phyloP scores from a whole-genome alignment of 2,113 vertebrate species.

The Heteronetta atricapilla region DNA sequence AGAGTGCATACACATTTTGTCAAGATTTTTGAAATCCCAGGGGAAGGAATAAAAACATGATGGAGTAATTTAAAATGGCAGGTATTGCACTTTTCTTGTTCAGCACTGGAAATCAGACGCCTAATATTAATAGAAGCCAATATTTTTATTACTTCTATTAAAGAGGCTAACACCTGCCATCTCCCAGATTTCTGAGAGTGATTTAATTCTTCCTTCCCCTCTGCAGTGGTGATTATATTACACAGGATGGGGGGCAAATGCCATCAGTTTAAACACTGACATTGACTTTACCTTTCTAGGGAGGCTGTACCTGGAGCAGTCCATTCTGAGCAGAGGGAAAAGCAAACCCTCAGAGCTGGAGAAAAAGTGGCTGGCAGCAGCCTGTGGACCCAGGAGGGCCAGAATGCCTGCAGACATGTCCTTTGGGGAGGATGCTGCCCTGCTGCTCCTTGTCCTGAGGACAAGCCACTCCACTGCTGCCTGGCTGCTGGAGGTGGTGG shows the following conservation, averaged over 20 bases:
- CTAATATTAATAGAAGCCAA: slow-evolving; percentile 68
- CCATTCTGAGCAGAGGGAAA: neutral
- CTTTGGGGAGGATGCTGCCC: neutral
- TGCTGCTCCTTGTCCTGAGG: fast-evolving
- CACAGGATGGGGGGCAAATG: neutral
- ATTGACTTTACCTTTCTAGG: neutral
- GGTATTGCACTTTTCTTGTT: slow-evolving; percentile 71
- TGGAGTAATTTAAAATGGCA: slow-evolving; percentile 80
- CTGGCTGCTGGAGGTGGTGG: neutral
- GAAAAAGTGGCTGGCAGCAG: neutral
- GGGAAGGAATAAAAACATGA: slow-evolving; percentile 77
- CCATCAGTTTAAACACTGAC: slow-evolving; percentile 50
- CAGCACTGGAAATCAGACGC: slow-evolving; percentile 72
- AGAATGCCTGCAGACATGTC: neutral
- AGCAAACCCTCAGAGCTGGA: neutral
- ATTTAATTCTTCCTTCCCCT: slow-evolving; percentile 58
- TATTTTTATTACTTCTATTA: slow-evolving; percentile 70
- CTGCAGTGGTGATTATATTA: slow-evolving; percentile 36
- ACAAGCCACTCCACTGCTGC: neutral
- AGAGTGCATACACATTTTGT: slow-evolving; percentile 77
- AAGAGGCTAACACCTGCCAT: slow-evolving; percentile 53
- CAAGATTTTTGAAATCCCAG: slow-evolving; percentile 76
- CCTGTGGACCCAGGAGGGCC: neutral
- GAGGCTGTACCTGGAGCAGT: neutral
- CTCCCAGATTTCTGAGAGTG: slow-evolving; percentile 50